phyloP scores from a whole-genome alignment of 2,888 invertebrate genomes.

The Orchesella flavescens region DNA sequence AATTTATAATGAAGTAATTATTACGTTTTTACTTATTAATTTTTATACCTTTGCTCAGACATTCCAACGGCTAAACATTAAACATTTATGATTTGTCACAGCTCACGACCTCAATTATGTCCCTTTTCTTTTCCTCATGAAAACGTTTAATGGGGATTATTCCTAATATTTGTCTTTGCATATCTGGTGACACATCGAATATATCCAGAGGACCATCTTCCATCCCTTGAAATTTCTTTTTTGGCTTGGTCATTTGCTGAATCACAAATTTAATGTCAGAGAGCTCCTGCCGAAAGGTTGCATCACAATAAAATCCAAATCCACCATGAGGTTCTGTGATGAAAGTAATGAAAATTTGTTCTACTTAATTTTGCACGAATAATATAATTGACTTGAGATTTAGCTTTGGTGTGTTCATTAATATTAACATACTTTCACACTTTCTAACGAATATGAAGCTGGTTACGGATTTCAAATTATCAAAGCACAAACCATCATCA shows the following conservation, averaged over 20 bases:
- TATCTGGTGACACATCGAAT: constrained; percentile 52
- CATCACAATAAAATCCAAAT: constrained; percentile 63
- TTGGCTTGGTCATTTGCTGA: constrained; percentile 64
- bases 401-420: too few species aligned
- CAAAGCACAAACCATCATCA: constrained; percentile 51
- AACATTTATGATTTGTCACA: too few species aligned
- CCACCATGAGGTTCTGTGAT: constrained; percentile 56
- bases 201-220: constrained; percentile 65
- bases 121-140: constrained; percentile 30
- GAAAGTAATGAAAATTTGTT: neutral
- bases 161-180: constrained; percentile 61
- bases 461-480: constrained; percentile 50
- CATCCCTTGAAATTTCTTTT: constrained; percentile 51
- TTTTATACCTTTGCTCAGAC: too few species aligned
- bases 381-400: too few species aligned
- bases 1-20: constrained; percentile 3
- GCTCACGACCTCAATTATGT: constrained; percentile 40
- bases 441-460: constrained; percentile 65
- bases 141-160: constrained; percentile 47
- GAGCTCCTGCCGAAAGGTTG: constrained; percentile 46
- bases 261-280: constrained; percentile 58
- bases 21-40: too few species aligned
- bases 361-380: too few species aligned
- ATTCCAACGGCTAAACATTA: too few species aligned
- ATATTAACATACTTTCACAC: constrained; percentile 52